Evolutionary conservation across 2,113 vertebrate genomes (phyloP).

Genomic region (Colinus virginianus): DNA sequence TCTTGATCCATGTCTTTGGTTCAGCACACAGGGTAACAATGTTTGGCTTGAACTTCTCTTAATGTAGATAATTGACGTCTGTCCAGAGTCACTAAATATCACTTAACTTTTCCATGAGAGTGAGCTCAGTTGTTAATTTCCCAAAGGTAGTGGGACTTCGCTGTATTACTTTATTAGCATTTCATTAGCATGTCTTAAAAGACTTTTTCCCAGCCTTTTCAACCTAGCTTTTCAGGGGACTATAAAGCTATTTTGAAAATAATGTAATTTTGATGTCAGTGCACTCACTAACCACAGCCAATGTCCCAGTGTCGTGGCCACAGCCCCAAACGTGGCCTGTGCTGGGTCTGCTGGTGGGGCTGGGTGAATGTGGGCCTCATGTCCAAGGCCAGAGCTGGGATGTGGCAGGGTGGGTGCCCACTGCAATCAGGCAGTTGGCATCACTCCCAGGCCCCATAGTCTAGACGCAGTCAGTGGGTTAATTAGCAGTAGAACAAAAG

Average conservation of each 20-base stretch:
- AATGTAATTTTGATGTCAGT: neutral
- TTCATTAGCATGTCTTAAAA: neutral
- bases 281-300: neutral
- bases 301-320: neutral
- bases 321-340: rapidly evolving
- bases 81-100: neutral
- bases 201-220: neutral
- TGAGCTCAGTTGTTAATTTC: constrained; percentile 1
- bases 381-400: rapidly evolving
- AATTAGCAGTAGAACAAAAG: constrained; percentile 44
- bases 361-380: rapidly evolving
- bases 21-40: neutral
- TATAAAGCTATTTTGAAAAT: neutral
- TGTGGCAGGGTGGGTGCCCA: neutral
- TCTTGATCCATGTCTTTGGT: neutral
- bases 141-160: neutral
- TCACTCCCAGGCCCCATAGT: neutral
- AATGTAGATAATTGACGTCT: neutral
- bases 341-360: rapidly evolving
- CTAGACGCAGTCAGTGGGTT: constrained; percentile 22
- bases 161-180: neutral
- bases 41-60: neutral
- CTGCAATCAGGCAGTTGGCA: neutral
- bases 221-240: neutral
- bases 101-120: neutral